Base-by-base conservation (phyloP, 1,140 invertebrate genomes). In the Anoplolepis gracilipes region DNA sequence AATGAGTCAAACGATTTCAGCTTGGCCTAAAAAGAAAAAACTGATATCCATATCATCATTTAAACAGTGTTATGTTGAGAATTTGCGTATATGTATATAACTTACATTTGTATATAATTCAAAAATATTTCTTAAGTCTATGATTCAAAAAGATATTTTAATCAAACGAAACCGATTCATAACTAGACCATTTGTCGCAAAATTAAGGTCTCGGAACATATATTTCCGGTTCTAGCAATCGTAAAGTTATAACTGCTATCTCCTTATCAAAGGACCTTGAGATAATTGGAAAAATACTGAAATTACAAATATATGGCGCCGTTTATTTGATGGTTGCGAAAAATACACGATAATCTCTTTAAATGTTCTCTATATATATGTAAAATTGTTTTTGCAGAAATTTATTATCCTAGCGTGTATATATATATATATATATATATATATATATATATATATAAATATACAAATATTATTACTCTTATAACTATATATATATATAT, bases 11-110 rank as follows among this genome's bases (percentile, higher is more conserved):
- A 55, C 16, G 42, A 79, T 62, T 79, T 10, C 22, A 16, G 10
- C 46, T 39, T 79, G 62, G 69, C 16, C 22, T 16, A 22, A 67
- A 46, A 79, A 79, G 33, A 67, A 46, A 79, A 79, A 53, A 55
- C 22, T 5, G 8, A 67, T n/a, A n/a, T 67, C 13, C 7, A 11
- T 28, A 55, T 39, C 62, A 19, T 79, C 59, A n/a, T 16, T 19
- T 1, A 77, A n/a, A 78, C 19, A 78, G 13, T 30, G 16, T 39
- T 77, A 1, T 5, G 33, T 78, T 13, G 28, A 49, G 4, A 36
- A 65, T 49, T 65, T 67, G 7, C 19, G 6, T 42, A n/a, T n/a
- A n/a, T n/a, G n/a, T n/a, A n/a, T n/a, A n/a, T n/a, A 65, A 65
- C 1, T 10, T 25, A n/a, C n/a, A 11, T 67, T 33, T 65, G 22